A percentile compares a stretch with the other conserved stretches of the same genome.
phyloP scores from a whole-genome alignment of 2,888 invertebrate species.

The Formica aserva region DNA sequence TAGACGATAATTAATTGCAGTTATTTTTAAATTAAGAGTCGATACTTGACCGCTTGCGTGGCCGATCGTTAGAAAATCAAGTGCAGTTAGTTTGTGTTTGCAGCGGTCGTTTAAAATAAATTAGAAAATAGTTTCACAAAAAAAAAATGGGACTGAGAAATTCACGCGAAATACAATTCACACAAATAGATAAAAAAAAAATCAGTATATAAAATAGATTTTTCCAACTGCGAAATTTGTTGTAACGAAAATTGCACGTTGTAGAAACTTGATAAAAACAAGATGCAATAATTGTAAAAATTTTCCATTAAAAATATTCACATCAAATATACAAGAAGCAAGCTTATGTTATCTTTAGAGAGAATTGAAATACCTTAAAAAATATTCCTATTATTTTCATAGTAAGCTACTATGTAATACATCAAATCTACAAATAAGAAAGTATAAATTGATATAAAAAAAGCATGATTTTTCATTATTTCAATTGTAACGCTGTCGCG shows the following conservation, averaged over 20 bases:
- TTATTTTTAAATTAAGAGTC: slow-evolving; percentile 3
- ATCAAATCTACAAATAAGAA: neutral
- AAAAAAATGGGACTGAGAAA: neutral
- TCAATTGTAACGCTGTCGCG: slow-evolving; percentile 11
- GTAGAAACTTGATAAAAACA: neutral
- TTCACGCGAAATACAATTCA: neutral
- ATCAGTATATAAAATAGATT: neutral
- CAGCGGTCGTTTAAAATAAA: neutral
- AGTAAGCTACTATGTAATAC: neutral
- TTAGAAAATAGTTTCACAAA: neutral
- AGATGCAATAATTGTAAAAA: neutral
- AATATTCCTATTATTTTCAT: neutral
- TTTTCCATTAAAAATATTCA: neutral
- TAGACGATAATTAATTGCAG: neutral
- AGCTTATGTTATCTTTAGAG: neutral
- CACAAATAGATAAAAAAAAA: neutral
- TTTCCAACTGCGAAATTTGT: neutral
- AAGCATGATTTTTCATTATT: slow-evolving; percentile 17
- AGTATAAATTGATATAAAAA: neutral
- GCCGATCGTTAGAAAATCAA: neutral
- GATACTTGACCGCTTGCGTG: neutral
- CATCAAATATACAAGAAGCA: neutral
- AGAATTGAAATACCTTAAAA: neutral
- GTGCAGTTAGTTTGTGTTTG: neutral
- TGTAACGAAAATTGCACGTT: neutral